Evolutionary conservation across 2,797 vertebrate genomes (phyloP).

Genomic region (Catamblyrhynchus diadema): DNA sequence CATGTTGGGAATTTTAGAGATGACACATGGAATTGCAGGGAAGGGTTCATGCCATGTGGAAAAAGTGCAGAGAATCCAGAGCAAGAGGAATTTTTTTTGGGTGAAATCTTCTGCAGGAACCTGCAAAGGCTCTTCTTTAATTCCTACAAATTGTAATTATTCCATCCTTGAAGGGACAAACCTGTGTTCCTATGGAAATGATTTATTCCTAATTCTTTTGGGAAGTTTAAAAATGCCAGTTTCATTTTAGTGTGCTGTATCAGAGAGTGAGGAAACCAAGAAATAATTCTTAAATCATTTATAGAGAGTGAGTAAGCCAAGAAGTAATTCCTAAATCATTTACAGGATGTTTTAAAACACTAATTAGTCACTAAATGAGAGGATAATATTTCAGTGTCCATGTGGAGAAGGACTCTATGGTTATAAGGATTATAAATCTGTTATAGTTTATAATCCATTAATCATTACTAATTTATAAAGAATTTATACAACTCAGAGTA

Average conservation of each 20-base stretch:
- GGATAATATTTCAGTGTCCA: fast-evolving
- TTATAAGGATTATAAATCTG: background rate
- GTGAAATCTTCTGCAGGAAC: background rate
- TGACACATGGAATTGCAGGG: background rate
- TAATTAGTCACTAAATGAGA: background rate
- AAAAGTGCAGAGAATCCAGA: background rate
- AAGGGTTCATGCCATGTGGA: background rate
- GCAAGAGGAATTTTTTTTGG: background rate
- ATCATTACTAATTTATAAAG: background rate
- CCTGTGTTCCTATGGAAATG: fast-evolving
- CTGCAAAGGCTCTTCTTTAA: background rate
- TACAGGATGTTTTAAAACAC: background rate
- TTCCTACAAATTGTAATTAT: background rate
- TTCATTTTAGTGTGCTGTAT: background rate
- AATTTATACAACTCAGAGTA: background rate
- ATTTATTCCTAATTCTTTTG: background rate
- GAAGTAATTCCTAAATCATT: background rate
- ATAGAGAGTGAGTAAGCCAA: background rate
- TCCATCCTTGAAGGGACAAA: background rate
- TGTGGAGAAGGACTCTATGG: background rate
- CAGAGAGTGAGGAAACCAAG: background rate
- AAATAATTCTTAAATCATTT: background rate
- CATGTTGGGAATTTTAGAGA: background rate
- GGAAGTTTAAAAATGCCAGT: background rate
- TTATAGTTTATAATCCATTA: fast-evolving